phyloP scores from a whole-genome alignment of 2,797 vertebrate genomes.

The Karalla daura region DNA sequence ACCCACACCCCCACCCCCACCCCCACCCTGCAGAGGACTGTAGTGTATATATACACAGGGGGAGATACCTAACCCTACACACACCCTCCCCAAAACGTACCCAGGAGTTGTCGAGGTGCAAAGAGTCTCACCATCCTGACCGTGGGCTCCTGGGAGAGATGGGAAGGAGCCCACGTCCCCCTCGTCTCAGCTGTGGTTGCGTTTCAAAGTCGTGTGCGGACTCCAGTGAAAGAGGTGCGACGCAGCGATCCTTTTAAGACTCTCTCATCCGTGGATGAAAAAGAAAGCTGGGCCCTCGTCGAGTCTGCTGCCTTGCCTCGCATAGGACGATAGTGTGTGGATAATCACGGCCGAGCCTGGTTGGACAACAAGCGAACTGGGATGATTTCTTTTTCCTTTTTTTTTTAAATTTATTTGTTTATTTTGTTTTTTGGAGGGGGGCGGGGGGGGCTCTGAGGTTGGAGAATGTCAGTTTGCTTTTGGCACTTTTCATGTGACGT shows the following conservation, averaged over 20 bases:
- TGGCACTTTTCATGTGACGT: slow-evolving; percentile 63
- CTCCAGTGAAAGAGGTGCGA: slow-evolving; percentile 44
- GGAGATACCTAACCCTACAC: slow-evolving; percentile 29
- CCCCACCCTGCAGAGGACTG: slow-evolving; percentile 27
- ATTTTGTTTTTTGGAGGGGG: too few relatives aligned
- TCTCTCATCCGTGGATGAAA: slow-evolving; percentile 40
- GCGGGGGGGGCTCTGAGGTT: slow-evolving; percentile 32
- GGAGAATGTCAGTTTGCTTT: slow-evolving; percentile 67
- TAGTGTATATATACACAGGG: slow-evolving; percentile 60
- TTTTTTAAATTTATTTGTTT: too few relatives aligned
- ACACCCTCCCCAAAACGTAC: slow-evolving; percentile 10
- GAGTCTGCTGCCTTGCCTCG: slow-evolving; percentile 63
- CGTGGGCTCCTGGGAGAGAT: not conserved
- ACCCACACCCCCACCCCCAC: slow-evolving; percentile 17
- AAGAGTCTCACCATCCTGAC: slow-evolving; percentile 9
- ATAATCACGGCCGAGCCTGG: slow-evolving; percentile 62
- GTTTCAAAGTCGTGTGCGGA: slow-evolving; percentile 14
- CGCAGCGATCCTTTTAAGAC: slow-evolving; percentile 78
- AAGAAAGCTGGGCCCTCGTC: slow-evolving; percentile 44
- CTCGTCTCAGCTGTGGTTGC: slow-evolving; percentile 14
- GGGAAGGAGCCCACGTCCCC: slow-evolving; percentile 2
- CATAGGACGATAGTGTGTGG: slow-evolving; percentile 36
- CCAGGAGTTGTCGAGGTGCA: slow-evolving; percentile 8
- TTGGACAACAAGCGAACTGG: slow-evolving; percentile 25
- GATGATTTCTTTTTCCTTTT: slow-evolving; percentile 35